Conservation (phyloP, 2,113 vertebrate genomes). For the Ochotona princeps region DNA sequence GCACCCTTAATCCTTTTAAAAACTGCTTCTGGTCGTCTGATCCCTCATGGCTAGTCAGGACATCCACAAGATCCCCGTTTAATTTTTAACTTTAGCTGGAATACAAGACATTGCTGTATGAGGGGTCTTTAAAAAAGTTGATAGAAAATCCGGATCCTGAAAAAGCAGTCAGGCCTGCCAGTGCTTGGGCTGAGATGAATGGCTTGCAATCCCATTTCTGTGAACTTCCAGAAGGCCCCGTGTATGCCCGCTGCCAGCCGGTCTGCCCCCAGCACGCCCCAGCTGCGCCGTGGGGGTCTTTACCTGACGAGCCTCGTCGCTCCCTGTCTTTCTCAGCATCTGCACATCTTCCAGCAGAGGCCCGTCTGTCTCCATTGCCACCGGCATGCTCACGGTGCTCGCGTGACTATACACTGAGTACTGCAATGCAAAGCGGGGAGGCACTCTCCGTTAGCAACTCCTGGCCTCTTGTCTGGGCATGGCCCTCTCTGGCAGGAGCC, state of each 20-base stretch:
- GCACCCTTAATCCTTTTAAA: not conserved
- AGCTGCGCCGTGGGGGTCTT: slow-evolving; percentile 70
- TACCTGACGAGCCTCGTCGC: slow-evolving; percentile 94
- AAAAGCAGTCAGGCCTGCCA: too few relatives aligned
- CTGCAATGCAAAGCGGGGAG: slow-evolving; percentile 89
- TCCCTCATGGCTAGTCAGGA: not conserved
- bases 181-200: too few relatives aligned
- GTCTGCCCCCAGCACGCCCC: not conserved
- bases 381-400: slow-evolving; percentile 88
- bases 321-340: slow-evolving; percentile 93
- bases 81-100: not conserved
- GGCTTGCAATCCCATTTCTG: too few relatives aligned
- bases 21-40: not conserved
- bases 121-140: too few relatives aligned
- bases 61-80: accelerated
- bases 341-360: slow-evolving; percentile 93
- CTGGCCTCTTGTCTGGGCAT: not conserved
- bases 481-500: not conserved
- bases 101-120: accelerated
- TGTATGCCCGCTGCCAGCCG: not conserved
- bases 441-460: slow-evolving; percentile 61
- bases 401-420: slow-evolving; percentile 91
- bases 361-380: slow-evolving; percentile 97
- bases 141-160: too few relatives aligned
- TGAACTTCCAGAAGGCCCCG: too few relatives aligned